Evolutionary conservation across 2,888 invertebrate species (phyloP).

Genomic region (Exocentrus adspersus): DNA sequence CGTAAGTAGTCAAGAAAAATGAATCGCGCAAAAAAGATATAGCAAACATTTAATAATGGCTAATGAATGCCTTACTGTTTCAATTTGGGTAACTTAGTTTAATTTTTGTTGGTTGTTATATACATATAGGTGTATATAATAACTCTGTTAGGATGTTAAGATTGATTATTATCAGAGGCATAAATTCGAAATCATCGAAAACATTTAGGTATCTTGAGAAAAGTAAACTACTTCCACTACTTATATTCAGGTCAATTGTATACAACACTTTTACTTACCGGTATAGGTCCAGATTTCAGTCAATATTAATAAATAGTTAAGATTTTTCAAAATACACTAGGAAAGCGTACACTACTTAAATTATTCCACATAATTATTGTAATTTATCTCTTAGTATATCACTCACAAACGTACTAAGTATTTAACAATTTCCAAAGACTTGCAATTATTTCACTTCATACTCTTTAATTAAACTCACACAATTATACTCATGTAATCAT

Average conservation of each 20-base stretch:
- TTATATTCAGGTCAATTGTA: constrained; percentile 39
- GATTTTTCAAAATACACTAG: constrained; percentile 10
- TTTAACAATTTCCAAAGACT: no score
- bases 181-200: no score
- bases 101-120: no score
- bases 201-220: constrained; percentile 25
- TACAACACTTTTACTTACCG: constrained; percentile 41
- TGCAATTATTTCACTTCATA: constrained; percentile 5
- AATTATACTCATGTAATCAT: constrained; percentile 15
- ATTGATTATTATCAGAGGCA: no score
- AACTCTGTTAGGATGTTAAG: no score
- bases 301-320: constrained; percentile 20
- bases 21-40: no score
- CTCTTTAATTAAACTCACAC: constrained; percentile 7
- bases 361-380: constrained; percentile 14
- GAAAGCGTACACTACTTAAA: constrained; percentile 12
- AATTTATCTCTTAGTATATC: background rate
- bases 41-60: no score
- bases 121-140: no score
- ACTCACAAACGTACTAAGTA: background rate
- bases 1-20: no score
- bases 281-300: constrained; percentile 28
- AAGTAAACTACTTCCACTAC: constrained; percentile 33
- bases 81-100: no score
- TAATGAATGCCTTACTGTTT: no score